Evolutionary conservation across 2,888 invertebrate genomes (phyloP), one percentile per base, ranked within the genome.

Genomic region (Drosophila maculinotata): DNA sequence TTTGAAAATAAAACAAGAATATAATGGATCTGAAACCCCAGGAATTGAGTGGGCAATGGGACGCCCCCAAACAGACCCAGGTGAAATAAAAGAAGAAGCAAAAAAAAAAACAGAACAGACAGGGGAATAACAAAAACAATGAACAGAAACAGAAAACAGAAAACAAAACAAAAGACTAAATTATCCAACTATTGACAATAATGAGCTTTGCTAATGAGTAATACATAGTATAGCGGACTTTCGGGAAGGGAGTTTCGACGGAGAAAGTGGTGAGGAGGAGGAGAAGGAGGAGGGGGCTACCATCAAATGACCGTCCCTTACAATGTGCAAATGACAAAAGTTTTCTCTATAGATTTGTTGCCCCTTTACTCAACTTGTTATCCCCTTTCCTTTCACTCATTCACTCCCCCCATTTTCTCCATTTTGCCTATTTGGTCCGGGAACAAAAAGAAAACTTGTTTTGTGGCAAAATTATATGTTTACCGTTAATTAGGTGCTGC

Each of bases 131-230:
- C 12, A 31, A 25, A 44, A 39, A 28, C 33, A 57, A 42, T 25
- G 52, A 51, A 49, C 31, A 48, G 28, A 14, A 44, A 6, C 39
- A 31, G 49, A 52, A n/a, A 69, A 23, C 9, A 15, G 5, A 48
- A 38, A 66, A 44, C 36, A 39, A 63, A 69, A 60, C 65, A 69
- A 75, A 81, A 73, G 68, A 76, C 84, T 72, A 77, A 84, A 83
- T 86, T 83, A 83, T 86, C 60, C 72, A 86, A 86, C 83, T 83
- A 83, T 83, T 83, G 83, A 86, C 83, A 83, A 84, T 83, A 84
- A 83, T 86, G 83, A 86, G 83, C 86, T 86, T 66, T 81, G 66
- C 83, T 83, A 83, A 83, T 83, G 83, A 83, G 84, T 76, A 75
- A 77, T 80, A 36, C 65, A 36, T 57, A 44, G 53, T 56, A 57